phyloP scores from a whole-genome alignment of 2,888 invertebrate species.

The Suillia variegata region DNA sequence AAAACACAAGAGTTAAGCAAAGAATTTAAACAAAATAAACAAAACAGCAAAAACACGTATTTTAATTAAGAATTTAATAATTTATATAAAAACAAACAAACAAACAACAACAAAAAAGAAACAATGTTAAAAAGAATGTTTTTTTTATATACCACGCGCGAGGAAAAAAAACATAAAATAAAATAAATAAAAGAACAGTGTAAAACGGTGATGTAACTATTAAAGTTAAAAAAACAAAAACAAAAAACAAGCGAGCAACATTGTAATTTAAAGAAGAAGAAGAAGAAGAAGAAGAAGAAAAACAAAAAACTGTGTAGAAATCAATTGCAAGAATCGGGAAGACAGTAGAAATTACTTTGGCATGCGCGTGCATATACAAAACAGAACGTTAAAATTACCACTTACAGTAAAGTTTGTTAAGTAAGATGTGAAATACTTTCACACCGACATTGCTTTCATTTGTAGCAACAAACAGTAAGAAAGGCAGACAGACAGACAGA shows the following conservation, averaged over 20 bases:
- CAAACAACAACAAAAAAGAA: constrained; percentile 12
- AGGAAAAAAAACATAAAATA: constrained; percentile 22
- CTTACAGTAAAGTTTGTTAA: no score
- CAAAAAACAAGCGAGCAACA: neutral
- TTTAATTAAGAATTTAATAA: constrained; percentile 11
- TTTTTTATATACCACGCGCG: neutral
- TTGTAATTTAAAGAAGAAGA: constrained; percentile 1
- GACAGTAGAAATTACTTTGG: no score
- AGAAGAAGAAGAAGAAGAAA: neutral
- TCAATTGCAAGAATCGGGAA: neutral
- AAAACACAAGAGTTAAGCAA: neutral
- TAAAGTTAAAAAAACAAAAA: neutral
- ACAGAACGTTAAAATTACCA: no score
- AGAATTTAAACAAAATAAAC: constrained; percentile 12
- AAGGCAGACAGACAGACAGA: neutral
- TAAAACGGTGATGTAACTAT: constrained; percentile 4
- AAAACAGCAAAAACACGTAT: neutral
- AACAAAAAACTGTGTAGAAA: neutral
- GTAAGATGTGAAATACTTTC: no score
- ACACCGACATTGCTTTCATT: no score
- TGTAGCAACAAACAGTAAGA: no score
- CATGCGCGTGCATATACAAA: no score
- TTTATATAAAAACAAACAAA: constrained; percentile 7
- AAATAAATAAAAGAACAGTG: neutral
- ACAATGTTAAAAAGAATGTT: constrained; percentile 10